Base-by-base conservation (phyloP, 2,113 vertebrate genomes). In the Raja brachyura region DNA sequence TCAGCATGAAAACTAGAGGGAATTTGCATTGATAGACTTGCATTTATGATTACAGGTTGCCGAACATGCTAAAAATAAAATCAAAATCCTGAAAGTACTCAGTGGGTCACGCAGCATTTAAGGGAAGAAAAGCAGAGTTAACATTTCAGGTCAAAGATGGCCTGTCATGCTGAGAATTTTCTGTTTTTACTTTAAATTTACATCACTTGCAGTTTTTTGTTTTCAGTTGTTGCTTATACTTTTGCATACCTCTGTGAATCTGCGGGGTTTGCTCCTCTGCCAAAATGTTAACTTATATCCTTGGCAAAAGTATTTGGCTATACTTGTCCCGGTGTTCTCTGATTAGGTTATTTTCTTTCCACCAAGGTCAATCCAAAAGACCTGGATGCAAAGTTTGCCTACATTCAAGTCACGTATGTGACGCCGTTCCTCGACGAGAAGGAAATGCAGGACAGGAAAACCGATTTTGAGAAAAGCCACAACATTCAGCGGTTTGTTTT, bases 351-450 rank as follows among this genome's bases (percentile, higher is more conserved):
- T 10, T 54, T 93, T 54, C 0, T 93, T 85, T 93, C 78, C 93
- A 94, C 94, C 76, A 95, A 99, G 99, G 98, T 99, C 93, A 99
- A 99, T 95, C 97, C 99, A 22, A 99, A 99, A 96, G 99, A 99
- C 95, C 96, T 99, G 96, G 98, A 99, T 95, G 98, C 98, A 25
- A 99, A 99, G 96, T 99, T 97, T 0, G 99, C 99, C 0, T 99
- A 99, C 81, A 99, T 99, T 94, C 99, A 99, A 95, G 99, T 99
- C 94, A 99, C 99, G 4, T 98, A 99, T 0, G 98, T 99, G 94
- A 95, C 95, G 81, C 99, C 98, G 0, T 98, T 98, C 95, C 97
- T 99, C 93, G 99, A 99, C 93, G 99, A 99, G 93, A 99, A 99
- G 93, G 99, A 99, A 94, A 93, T 98, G 93, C 97, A 96, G 54